Conservation (phyloP, 2,888 invertebrate species). For the Camptogramma bilineatum region DNA sequence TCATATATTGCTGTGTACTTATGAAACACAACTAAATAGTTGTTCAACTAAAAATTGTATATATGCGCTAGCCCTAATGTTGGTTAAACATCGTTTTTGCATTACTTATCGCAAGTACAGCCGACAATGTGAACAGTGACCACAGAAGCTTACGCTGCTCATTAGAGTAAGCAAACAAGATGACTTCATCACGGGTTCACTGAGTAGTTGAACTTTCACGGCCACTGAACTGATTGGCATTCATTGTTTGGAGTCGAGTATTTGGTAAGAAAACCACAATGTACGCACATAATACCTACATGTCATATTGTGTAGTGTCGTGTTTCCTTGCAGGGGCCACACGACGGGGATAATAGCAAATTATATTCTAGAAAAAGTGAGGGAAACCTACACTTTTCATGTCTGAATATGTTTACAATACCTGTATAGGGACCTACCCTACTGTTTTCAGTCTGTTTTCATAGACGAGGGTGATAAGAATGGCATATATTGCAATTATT, state of each 20-base stretch:
- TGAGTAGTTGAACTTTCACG: slow-evolving; percentile 36
- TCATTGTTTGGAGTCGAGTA: slow-evolving; percentile 12
- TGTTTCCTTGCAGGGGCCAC: background rate
- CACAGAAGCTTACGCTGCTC: slow-evolving; percentile 23
- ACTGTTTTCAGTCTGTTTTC: too few species aligned
- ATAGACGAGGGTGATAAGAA: too few species aligned
- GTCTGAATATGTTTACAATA: too few species aligned
- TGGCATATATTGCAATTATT: too few species aligned
- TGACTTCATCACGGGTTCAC: slow-evolving; percentile 35
- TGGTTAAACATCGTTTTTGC: background rate
- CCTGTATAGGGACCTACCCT: too few species aligned
- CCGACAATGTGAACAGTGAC: background rate
- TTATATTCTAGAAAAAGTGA: too few species aligned
- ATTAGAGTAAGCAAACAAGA: slow-evolving; percentile 14
- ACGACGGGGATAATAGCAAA: too few species aligned
- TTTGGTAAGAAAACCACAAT: background rate
- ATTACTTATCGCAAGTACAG: background rate
- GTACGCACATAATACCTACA: background rate
- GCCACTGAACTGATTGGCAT: slow-evolving; percentile 15
- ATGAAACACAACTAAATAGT: too few species aligned
- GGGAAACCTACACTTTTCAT: too few species aligned
- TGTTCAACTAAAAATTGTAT: too few species aligned
- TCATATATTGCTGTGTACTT: too few species aligned
- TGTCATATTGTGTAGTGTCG: background rate
- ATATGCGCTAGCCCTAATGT: too few species aligned